These are phyloP conservation scores for Ennomos quercinarius DNA, from an alignment of 2,888 invertebrate genomes.

Conservation along the genomic window DNA sequence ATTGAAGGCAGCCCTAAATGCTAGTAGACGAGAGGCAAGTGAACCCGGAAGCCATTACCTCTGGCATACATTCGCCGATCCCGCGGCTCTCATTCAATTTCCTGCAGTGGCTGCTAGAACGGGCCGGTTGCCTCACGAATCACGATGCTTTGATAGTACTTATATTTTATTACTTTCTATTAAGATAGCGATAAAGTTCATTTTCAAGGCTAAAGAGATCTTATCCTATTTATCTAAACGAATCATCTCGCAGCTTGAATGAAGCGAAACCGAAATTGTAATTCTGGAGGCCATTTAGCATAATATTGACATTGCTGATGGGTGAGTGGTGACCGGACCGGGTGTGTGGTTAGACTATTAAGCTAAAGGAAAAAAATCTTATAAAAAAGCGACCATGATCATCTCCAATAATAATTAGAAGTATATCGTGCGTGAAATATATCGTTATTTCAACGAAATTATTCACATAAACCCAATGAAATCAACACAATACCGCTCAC, in stretches of 20 bases:
- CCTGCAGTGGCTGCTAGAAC: constrained; percentile 52
- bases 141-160: constrained; percentile 18
- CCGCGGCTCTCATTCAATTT: constrained; percentile 76
- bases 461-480: constrained; percentile 9
- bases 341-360: no score
- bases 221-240: not conserved
- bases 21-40: constrained; percentile 23
- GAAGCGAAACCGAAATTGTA: no score
- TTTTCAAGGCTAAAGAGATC: not conserved
- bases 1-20: constrained; percentile 3
- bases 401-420: not conserved
- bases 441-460: constrained; percentile 12
- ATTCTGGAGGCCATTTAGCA: no score
- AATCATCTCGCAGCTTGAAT: no score
- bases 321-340: no score
- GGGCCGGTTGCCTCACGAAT: constrained; percentile 41
- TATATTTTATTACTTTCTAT: constrained; percentile 20
- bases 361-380: no score
- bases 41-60: constrained; percentile 70
- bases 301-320: no score
- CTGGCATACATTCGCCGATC: constrained; percentile 69
- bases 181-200: constrained; percentile 13
- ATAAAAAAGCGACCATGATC: no score
- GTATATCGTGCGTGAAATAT: not conserved
- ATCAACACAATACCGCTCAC: constrained; percentile 13